Percentiles rank a stretch among this genome's conserved stretches.
Conservation (phyloP, 2,888 invertebrate species). For the Cataglyphis livida region DNA sequence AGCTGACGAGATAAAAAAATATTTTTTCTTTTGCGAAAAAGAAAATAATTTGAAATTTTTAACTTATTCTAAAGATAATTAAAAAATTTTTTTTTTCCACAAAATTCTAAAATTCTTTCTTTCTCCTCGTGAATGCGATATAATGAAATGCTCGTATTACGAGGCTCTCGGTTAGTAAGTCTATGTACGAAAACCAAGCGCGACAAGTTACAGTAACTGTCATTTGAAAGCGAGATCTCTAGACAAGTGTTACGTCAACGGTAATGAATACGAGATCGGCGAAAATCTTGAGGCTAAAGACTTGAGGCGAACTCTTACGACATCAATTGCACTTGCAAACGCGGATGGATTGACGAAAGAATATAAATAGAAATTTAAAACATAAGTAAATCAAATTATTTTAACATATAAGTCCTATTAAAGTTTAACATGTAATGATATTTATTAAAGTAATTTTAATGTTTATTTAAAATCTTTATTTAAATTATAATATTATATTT, state of each 20-base stretch:
- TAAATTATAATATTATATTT: too few relatives aligned
- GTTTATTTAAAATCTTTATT: too few relatives aligned
- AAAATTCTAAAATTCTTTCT: background rate
- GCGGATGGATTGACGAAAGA: background rate
- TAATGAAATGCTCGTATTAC: slow-evolving; percentile 74
- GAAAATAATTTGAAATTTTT: background rate
- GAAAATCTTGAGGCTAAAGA: slow-evolving; percentile 73
- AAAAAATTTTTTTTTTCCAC: background rate
- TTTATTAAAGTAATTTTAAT: too few relatives aligned
- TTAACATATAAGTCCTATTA: background rate
- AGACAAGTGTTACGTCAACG: slow-evolving; percentile 77
- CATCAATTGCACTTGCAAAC: slow-evolving; percentile 68
- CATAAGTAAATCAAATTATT: background rate
- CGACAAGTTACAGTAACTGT: slow-evolving; percentile 74
- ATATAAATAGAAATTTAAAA: slow-evolving; percentile 64
- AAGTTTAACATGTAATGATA: background rate
- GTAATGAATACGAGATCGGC: slow-evolving; percentile 71
- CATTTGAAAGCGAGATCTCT: slow-evolving; percentile 66
- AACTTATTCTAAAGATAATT: background rate
- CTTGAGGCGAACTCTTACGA: slow-evolving; percentile 72
- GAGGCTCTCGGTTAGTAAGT: slow-evolving; percentile 71
- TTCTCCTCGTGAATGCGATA: slow-evolving; percentile 59
- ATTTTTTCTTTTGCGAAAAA: background rate
- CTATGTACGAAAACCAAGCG: slow-evolving; percentile 69
- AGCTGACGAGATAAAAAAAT: background rate